Conservation (phyloP, 37 sponge, comb jelly and placozoan species). For the Chondrosia reniformis region DNA sequence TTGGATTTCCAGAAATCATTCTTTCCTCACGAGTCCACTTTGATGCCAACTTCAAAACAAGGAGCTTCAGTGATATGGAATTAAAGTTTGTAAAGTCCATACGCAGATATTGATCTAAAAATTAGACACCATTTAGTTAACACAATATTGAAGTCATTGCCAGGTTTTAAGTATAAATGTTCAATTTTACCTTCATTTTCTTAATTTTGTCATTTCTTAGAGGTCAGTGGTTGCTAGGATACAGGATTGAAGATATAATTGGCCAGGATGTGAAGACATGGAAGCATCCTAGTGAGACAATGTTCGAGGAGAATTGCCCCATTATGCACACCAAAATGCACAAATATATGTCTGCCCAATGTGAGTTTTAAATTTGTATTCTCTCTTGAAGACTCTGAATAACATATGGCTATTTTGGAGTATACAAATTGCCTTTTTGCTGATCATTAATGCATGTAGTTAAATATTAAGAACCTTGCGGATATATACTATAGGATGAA, state of each 20-base stretch:
- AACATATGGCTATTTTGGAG: too few relatives aligned
- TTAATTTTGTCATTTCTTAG: not conserved
- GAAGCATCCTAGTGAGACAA: not conserved
- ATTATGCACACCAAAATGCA: not conserved
- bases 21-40: not conserved
- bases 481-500: too few relatives aligned
- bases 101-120: too few relatives aligned
- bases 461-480: too few relatives aligned
- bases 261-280: not conserved
- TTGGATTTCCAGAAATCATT: slow-evolving; percentile 14
- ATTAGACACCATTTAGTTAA: too few relatives aligned
- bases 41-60: not conserved
- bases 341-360: not conserved
- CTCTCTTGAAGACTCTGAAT: too few relatives aligned
- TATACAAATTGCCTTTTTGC: too few relatives aligned
- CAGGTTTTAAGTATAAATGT: too few relatives aligned
- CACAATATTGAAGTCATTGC: too few relatives aligned
- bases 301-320: not conserved
- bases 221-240: slow-evolving; percentile 16
- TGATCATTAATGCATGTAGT: too few relatives aligned
- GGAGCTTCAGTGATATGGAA: not conserved
- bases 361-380: not conserved
- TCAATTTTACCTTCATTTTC: too few relatives aligned
- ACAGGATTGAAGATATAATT: slow-evolving; percentile 3
- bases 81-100: too few relatives aligned